Percentiles rank a stretch among this genome's conserved stretches.
phyloP scores from a whole-genome alignment of 92 coral and sea anemone species.

The Plumapathes pennacea region DNA sequence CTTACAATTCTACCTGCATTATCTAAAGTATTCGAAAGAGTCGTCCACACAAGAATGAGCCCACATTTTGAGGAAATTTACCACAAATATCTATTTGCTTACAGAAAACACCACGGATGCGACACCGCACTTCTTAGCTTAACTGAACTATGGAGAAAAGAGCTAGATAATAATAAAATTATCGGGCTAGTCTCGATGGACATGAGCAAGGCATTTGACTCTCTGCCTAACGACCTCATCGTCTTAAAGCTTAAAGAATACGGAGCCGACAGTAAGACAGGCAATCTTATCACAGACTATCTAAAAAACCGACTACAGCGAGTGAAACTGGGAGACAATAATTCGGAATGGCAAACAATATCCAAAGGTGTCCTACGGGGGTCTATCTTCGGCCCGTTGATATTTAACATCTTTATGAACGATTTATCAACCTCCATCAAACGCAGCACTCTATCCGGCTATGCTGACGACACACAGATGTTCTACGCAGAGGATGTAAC shows the following conservation, averaged over 20 bases:
- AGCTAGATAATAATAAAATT: conserved; percentile 28
- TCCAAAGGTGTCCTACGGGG: conserved; percentile 41
- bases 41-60: conserved; percentile 23
- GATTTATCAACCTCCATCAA: conserved; percentile 7
- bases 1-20: conserved; percentile 40
- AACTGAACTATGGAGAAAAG: conserved; percentile 38
- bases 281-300: conserved; percentile 4
- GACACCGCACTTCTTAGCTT: conserved; percentile 31
- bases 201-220: conserved; percentile 42
- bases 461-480: conserved; percentile 44
- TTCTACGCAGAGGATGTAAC: conserved; percentile 8
- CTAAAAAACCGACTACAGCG: conserved; percentile 21
- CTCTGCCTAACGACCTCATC: conserved; percentile 34
- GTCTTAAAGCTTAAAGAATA: conserved; percentile 12
- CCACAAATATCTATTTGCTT: conserved; percentile 42
- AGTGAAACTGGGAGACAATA: conserved; percentile 10
- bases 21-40: conserved; percentile 42
- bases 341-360: conserved; percentile 11
- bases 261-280: conserved; percentile 14
- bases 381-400: conserved; percentile 35
- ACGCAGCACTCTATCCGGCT: conserved; percentile 2
- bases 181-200: conserved; percentile 55
- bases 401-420: conserved; percentile 47
- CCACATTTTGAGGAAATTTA: conserved; percentile 30
- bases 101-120: conserved; percentile 38